Percentiles rank a stretch among this genome's conserved stretches.
phyloP scores from a whole-genome alignment of 92 coral and sea anemone species.

The Metridium senile region DNA sequence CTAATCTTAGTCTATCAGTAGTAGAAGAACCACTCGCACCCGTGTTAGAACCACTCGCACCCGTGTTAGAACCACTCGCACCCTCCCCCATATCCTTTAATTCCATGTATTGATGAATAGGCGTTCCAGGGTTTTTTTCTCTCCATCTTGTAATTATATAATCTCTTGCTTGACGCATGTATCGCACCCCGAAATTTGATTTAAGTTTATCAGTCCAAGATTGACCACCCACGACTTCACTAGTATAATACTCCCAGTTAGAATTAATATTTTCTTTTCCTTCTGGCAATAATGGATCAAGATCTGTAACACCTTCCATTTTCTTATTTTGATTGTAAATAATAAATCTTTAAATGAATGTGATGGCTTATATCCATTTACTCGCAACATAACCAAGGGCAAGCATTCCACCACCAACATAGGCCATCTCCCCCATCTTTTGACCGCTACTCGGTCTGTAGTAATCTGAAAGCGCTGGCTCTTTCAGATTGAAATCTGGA shows the following conservation, averaged over 20 bases:
- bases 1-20: neutral
- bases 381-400: constrained; percentile 22
- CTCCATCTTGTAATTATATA: neutral
- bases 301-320: neutral
- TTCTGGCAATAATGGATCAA: neutral
- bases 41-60: neutral
- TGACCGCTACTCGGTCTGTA: constrained; percentile 41
- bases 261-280: neutral
- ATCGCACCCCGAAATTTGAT: neutral
- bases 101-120: neutral
- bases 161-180: neutral
- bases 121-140: neutral
- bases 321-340: neutral
- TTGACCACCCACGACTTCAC: neutral
- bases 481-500: constrained; percentile 26
- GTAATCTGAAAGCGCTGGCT: constrained; percentile 33
- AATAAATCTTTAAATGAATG: neutral
- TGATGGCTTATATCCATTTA: constrained; percentile 13
- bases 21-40: neutral
- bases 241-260: neutral
- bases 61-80: neutral
- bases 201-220: neutral
- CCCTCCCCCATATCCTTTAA: neutral
- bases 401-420: constrained; percentile 43
- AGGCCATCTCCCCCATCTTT: constrained; percentile 47